Evolutionary conservation across 2,888 invertebrate genomes (phyloP).

Genomic region (Seira ritae): DNA sequence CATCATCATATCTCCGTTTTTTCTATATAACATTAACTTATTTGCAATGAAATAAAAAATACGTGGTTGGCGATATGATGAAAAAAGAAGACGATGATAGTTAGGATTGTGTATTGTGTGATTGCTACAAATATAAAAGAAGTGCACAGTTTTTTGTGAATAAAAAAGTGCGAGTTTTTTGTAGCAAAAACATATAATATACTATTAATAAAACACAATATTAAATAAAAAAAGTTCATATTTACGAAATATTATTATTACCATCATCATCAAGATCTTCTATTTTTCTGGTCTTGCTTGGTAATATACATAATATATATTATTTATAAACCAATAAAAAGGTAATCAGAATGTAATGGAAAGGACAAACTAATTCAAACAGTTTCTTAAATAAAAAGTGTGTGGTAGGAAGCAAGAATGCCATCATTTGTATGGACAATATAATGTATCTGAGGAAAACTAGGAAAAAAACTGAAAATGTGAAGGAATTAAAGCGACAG

Average conservation of each 20-base stretch:
- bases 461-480: neutral
- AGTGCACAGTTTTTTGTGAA: slow-evolving; percentile 13
- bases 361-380: slow-evolving; percentile 1
- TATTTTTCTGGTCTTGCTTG: neutral
- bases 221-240: neutral
- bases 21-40: slow-evolving; percentile 20
- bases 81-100: no score
- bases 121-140: slow-evolving; percentile 5
- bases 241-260: slow-evolving; percentile 16
- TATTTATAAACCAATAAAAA: neutral
- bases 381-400: neutral
- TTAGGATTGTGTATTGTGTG: slow-evolving; percentile 5
- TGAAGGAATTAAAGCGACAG: neutral
- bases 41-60: slow-evolving; percentile 29
- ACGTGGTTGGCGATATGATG: slow-evolving; percentile 22
- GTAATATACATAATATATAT: no score
- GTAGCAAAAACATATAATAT: neutral
- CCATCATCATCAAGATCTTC: slow-evolving; percentile 30
- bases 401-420: neutral
- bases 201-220: neutral
- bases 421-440: neutral
- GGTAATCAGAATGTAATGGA: neutral
- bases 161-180: neutral
- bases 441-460: slow-evolving; percentile 11
- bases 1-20: slow-evolving; percentile 4